Base-by-base conservation (phyloP, 23 tunicate species). In the Ciona savignyi region DNA sequence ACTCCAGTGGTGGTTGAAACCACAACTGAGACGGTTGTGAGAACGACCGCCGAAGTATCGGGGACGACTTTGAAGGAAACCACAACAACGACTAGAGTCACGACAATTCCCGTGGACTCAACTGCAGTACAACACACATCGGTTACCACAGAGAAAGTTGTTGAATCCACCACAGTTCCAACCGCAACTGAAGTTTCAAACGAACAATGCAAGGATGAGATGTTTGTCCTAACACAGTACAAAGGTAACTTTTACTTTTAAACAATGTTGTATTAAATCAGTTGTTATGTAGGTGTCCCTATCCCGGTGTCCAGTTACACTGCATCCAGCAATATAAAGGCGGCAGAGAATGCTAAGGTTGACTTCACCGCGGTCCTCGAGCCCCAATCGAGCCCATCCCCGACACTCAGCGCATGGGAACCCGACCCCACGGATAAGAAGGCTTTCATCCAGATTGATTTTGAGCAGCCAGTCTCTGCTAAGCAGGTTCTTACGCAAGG, bases 1-100 rank as follows among this genome's bases (percentile, higher is more conserved):
- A 78, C 83, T 60, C 96, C 96, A 32, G 83, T 71, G 6, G 62
- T 75, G 15, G 89, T 84, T 6, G 89, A 84, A 42, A 90, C 97
- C 51, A 90, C 97, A 25, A 76, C 81, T 15, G 71, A 73, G 29
- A 34, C 35, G 73, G 85, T 86, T 20, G 85, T 77, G 1, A 82
- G 70, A 4, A 77, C 97, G 21, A 75, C 78, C 26, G 86, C 97
- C 64, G n/a, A n/a, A n/a, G 27, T 65, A 23, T 22, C 29, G 1
- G 80, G 28, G 24, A 3, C 15, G 9, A 25, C 77, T 9, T 49
- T 27, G 23, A 68, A 24, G 27, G 73, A 19, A 68, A 30, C 42
- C 4, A 26, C 32, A 26, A 21, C 25, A 20, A 22, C 83, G 48
- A 83, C 77, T 27, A 79, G 70, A 15, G n/a, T 51, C 29, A 15